Percentiles rank a stretch among this genome's conserved stretches.
These are phyloP conservation scores for Sylvia borin DNA, from an alignment of 2,797 vertebrate species.

Conservation along the genomic window DNA sequence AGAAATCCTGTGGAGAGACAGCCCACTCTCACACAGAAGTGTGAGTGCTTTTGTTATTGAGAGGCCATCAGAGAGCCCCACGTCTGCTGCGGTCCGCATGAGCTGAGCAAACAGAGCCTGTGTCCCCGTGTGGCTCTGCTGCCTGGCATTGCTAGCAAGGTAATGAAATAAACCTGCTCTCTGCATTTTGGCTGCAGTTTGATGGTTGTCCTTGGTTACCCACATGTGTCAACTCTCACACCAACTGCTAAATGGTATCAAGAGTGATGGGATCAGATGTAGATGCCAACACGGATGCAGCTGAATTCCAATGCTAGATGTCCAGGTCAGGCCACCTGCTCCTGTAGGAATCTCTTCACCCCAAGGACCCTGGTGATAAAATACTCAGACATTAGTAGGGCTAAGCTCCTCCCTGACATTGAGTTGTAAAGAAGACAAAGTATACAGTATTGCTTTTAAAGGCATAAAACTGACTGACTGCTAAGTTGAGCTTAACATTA, in stretches of 20 bases:
- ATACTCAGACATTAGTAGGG: not conserved
- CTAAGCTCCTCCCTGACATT: not conserved
- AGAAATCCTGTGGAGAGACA: not conserved
- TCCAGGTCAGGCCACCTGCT: not conserved
- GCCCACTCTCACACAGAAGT: fast-evolving
- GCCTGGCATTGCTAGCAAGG: not conserved
- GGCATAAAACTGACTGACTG: fast-evolving
- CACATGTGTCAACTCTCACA: not conserved
- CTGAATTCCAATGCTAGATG: not conserved
- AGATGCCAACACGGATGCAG: not conserved
- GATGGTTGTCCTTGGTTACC: not conserved
- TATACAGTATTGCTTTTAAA: not conserved
- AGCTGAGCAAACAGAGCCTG: fast-evolving
- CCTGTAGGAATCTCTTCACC: not conserved
- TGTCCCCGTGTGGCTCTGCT: fast-evolving
- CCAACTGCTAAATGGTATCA: not conserved
- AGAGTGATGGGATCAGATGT: not conserved
- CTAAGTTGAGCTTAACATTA: not conserved
- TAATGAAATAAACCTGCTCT: not conserved
- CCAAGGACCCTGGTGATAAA: fast-evolving
- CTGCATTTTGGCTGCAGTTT: fast-evolving
- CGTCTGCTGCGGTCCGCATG: fast-evolving
- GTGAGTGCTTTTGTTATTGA: not conserved
- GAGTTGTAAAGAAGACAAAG: not conserved
- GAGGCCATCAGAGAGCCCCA: fast-evolving